Conservation (phyloP, 2,888 invertebrate genomes). For the Isotomurus palustris region DNA sequence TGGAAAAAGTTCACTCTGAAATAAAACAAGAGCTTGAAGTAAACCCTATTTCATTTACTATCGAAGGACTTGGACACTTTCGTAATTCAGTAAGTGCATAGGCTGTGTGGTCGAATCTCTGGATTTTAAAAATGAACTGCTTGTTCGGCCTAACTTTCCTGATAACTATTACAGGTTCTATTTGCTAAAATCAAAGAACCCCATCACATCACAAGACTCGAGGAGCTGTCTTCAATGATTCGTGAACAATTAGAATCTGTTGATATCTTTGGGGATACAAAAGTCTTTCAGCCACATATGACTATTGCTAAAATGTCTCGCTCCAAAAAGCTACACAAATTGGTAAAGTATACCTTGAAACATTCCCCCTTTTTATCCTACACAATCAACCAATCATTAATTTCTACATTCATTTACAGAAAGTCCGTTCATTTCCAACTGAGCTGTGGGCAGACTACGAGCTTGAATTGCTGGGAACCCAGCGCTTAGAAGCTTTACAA, state of each 20-base stretch:
- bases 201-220: conserved; percentile 14
- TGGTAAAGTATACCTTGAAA: conserved; percentile 9
- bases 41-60: conserved; percentile 28
- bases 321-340: conserved; percentile 29
- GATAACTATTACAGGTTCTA: conserved; percentile 21
- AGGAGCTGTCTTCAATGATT: conserved; percentile 18
- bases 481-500: conserved; percentile 23
- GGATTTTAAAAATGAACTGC: not conserved
- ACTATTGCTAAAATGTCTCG: conserved; percentile 36
- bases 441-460: conserved; percentile 22
- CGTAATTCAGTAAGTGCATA: conserved; percentile 19
- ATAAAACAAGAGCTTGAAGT: conserved; percentile 17
- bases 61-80: conserved; percentile 35
- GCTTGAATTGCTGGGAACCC: conserved; percentile 18
- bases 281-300: conserved; percentile 35
- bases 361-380: not conserved
- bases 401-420: conserved; percentile 5
- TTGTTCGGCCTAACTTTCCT: not conserved
- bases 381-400: no score
- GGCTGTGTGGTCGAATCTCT: not conserved
- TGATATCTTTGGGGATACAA: conserved; percentile 22
- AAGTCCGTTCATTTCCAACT: conserved; percentile 16
- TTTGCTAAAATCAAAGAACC: conserved; percentile 33
- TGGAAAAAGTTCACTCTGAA: conserved; percentile 19
- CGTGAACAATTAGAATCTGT: conserved; percentile 18